phyloP scores from a whole-genome alignment of 2,113 vertebrate genomes.

The Aplodontia rufa region DNA sequence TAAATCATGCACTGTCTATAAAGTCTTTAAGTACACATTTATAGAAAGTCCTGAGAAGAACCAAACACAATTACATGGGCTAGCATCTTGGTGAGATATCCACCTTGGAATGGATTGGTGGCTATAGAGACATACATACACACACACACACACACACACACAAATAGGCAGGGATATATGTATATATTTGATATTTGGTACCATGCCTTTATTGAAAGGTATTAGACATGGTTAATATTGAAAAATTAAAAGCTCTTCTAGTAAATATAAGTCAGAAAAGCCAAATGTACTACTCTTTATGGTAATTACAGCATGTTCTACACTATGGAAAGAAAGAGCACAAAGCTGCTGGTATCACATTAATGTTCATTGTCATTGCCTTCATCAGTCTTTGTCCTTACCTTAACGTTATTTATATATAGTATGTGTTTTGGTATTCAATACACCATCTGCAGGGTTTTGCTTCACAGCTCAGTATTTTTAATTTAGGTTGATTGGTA shows the following conservation, averaged over 20 bases:
- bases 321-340: neutral
- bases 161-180: neutral
- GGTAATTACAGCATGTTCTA: neutral
- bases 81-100: neutral
- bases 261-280: constrained; percentile 31
- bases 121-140: neutral
- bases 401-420: neutral
- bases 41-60: constrained; percentile 4
- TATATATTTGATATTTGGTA: neutral
- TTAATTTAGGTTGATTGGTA: constrained; percentile 40
- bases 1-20: neutral
- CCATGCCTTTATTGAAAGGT: neutral
- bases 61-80: neutral
- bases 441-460: neutral
- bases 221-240: neutral
- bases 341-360: neutral
- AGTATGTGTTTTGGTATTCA: constrained; percentile 16
- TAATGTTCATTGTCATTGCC: constrained; percentile 2
- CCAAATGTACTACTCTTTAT: neutral
- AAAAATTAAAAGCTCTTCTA: constrained; percentile 46
- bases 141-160: neutral
- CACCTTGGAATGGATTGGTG: neutral
- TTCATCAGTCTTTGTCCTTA: constrained; percentile 31
- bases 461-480: neutral
- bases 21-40: constrained; percentile 18